Conservation (phyloP, 2,888 invertebrate species). For the Thumatha senex region DNA sequence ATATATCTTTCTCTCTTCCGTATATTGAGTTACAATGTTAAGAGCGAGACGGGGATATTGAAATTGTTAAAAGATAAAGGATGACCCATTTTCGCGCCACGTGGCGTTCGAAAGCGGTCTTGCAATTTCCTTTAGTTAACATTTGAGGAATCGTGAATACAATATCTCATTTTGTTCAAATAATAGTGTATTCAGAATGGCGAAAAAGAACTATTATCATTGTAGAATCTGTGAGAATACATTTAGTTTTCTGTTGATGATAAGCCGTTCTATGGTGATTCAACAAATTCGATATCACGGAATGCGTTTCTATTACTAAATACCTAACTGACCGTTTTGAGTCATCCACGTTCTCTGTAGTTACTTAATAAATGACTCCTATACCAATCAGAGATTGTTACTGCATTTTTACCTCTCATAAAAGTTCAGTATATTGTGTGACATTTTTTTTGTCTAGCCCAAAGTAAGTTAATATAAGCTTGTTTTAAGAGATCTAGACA, state of each 20-base stretch:
- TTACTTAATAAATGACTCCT: too few relatives aligned
- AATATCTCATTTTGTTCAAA: background rate
- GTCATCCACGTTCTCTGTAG: too few relatives aligned
- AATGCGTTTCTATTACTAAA: background rate
- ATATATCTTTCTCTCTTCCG: conserved; percentile 28
- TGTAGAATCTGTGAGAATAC: conserved; percentile 3
- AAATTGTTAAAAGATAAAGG: conserved; percentile 64
- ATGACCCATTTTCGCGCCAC: conserved; percentile 74
- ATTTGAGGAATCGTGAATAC: conserved; percentile 10
- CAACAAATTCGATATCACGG: background rate
- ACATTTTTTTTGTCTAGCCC: too few relatives aligned
- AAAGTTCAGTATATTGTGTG: too few relatives aligned
- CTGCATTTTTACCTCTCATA: too few relatives aligned
- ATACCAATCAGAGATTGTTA: too few relatives aligned
- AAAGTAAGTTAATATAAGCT: too few relatives aligned
- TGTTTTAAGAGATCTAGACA: too few relatives aligned
- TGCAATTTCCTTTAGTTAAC: conserved; percentile 41
- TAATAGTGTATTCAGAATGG: conserved; percentile 4
- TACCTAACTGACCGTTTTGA: background rate
- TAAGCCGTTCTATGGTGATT: background rate
- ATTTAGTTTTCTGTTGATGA: background rate
- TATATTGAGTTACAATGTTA: conserved; percentile 25
- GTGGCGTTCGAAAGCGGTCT: conserved; percentile 56
- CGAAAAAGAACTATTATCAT: conserved; percentile 10
- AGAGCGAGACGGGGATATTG: conserved; percentile 50